phyloP scores from a whole-genome alignment of 2,797 vertebrate species.

The Myripristis jacobus region DNA sequence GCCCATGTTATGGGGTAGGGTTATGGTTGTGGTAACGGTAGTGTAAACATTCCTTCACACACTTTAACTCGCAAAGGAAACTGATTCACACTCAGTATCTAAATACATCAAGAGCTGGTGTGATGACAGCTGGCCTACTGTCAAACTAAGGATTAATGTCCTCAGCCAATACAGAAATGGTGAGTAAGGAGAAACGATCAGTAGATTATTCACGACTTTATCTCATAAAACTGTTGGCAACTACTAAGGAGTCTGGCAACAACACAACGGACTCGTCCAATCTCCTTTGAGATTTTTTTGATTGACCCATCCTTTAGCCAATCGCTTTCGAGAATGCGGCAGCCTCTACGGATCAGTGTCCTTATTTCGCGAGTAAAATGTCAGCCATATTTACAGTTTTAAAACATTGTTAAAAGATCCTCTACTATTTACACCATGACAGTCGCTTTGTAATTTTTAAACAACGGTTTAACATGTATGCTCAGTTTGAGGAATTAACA shows the following conservation, averaged over 20 bases:
- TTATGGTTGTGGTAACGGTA: constrained; percentile 25
- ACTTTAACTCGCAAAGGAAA: background rate
- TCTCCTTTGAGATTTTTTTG: constrained; percentile 50
- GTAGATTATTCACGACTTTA: constrained; percentile 63
- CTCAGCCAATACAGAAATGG: background rate
- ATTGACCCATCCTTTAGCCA: constrained; percentile 66
- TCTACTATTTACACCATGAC: background rate
- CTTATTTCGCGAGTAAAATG: constrained; percentile 84
- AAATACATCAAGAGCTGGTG: background rate
- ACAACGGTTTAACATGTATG: background rate
- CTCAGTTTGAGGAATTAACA: background rate
- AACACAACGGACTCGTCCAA: constrained; percentile 69
- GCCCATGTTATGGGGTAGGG: constrained; percentile 38
- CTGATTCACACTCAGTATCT: background rate
- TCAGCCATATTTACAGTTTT: constrained; percentile 87
- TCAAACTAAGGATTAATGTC: background rate
- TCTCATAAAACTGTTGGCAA: constrained; percentile 54
- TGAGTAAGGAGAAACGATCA: constrained; percentile 6
- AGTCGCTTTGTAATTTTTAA: background rate
- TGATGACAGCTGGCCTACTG: background rate
- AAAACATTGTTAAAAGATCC: constrained; percentile 56
- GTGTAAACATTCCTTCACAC: constrained; percentile 61
- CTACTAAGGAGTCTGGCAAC: constrained; percentile 38
- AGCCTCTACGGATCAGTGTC: constrained; percentile 68
- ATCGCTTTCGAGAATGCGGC: constrained; percentile 60